Percentiles rank a stretch among this genome's conserved stretches.
Conservation (phyloP, 2,797 vertebrate species). For the Heterohyrax brucei region DNA sequence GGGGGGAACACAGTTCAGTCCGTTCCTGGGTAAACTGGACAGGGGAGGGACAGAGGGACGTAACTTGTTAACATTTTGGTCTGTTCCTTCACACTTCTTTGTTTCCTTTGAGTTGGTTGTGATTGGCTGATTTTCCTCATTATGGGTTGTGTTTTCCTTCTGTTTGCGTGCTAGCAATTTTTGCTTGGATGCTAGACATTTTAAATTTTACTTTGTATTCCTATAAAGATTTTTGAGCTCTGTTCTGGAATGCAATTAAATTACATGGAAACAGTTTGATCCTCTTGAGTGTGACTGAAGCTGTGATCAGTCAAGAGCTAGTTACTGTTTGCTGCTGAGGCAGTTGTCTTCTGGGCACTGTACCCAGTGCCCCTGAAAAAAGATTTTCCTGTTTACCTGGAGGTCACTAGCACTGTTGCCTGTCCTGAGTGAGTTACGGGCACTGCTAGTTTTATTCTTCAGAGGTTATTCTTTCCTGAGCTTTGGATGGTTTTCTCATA, state of each 20-base stretch:
- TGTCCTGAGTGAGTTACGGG: not conserved
- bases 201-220: not conserved
- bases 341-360: not conserved
- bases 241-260: slow-evolving; percentile 52
- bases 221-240: slow-evolving; percentile 35
- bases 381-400: not conserved
- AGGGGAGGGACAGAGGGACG: not conserved
- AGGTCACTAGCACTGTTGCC: not conserved
- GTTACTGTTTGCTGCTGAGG: not conserved
- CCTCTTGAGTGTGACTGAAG: not conserved
- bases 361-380: not conserved
- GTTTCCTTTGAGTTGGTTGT: slow-evolving; percentile 50
- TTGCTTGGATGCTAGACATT: slow-evolving; percentile 9
- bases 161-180: slow-evolving; percentile 39
- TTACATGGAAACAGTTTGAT: slow-evolving; percentile 36
- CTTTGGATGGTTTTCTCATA: not conserved
- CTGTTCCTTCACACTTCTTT: not conserved
- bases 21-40: no score
- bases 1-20: no score
- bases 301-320: not conserved
- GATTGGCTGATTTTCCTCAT: slow-evolving; percentile 24
- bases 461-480: not conserved
- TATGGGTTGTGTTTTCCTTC: slow-evolving; percentile 40
- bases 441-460: not conserved
- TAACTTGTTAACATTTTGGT: not conserved